phyloP scores from a whole-genome alignment of 2,797 vertebrate genomes.

The Myotis vivesi region DNA sequence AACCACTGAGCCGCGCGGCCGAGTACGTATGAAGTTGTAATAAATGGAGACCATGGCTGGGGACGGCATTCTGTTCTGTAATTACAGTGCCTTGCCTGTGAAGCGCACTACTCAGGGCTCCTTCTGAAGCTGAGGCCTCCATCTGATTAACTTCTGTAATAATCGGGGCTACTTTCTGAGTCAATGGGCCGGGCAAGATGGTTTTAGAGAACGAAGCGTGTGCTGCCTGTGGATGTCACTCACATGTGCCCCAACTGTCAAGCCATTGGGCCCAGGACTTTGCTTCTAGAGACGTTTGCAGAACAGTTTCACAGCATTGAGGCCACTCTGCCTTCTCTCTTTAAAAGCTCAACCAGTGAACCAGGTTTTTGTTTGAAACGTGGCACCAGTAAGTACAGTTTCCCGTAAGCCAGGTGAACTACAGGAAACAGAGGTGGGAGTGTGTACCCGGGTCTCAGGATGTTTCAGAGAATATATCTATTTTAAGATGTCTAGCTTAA shows the following conservation, averaged over 20 bases:
- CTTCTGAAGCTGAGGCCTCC: not conserved
- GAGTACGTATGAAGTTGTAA: no score
- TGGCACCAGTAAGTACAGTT: not conserved
- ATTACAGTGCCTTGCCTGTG: no score
- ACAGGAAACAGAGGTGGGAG: constrained; percentile 68
- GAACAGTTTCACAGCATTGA: not conserved
- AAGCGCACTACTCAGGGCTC: no score
- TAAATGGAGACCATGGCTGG: not conserved
- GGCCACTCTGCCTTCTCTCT: not conserved
- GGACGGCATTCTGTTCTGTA: no score
- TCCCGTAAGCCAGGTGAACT: constrained; percentile 59
- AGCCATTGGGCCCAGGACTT: not conserved
- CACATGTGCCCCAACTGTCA: not conserved
- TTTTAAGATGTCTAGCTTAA: not conserved
- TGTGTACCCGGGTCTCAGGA: constrained; percentile 22
- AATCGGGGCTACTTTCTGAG: not conserved
- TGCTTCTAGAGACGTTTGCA: not conserved
- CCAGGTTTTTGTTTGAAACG: constrained; percentile 66
- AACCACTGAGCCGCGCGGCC: no score
- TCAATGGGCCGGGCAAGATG: not conserved
- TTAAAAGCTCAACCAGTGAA: constrained; percentile 44
- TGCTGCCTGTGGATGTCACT: no score
- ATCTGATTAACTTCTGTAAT: not conserved
- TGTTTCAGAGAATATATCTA: constrained; percentile 12
- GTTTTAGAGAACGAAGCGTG: not conserved